Conservation (phyloP, 2,797 vertebrate genomes). For the Tiaroga cobitis region DNA sequence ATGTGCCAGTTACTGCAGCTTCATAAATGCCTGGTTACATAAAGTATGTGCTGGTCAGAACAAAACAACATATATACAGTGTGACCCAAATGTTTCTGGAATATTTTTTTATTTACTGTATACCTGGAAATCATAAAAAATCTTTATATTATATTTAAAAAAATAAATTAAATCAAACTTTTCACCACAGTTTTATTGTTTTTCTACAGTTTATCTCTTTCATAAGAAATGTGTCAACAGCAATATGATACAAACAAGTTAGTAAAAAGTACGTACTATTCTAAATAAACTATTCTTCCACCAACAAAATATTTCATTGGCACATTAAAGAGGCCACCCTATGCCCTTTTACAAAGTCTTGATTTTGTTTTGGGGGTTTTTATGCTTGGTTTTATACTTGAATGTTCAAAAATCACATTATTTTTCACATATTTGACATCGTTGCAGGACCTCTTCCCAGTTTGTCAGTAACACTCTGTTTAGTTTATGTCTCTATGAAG, state of each 20-base stretch:
- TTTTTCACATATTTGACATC: not conserved
- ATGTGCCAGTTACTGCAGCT: conserved; percentile 1
- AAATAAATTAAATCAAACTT: not conserved
- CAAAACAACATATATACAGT: not conserved
- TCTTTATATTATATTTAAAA: too few species aligned
- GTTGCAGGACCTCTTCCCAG: not conserved
- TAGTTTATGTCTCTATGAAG: too few species aligned
- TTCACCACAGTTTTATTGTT: not conserved
- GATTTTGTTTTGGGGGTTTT: too few species aligned
- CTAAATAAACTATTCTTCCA: too few species aligned
- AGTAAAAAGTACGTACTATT: too few species aligned
- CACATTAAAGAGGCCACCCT: too few species aligned
- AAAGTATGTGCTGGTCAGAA: not conserved
- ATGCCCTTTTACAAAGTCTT: too few species aligned
- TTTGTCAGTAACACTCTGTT: too few species aligned
- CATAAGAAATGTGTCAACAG: not conserved
- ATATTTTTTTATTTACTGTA: not conserved
- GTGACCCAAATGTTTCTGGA: not conserved
- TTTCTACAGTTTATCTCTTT: not conserved
- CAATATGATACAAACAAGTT: too few species aligned
- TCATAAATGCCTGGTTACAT: conserved; percentile 13
- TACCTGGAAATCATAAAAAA: not conserved
- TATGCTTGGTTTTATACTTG: too few species aligned
- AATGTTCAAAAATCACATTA: too few species aligned
- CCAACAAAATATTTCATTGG: too few species aligned